Evolutionary conservation across 1,140 invertebrate species (phyloP).

Genomic region (Diuraphis noxia): DNA sequence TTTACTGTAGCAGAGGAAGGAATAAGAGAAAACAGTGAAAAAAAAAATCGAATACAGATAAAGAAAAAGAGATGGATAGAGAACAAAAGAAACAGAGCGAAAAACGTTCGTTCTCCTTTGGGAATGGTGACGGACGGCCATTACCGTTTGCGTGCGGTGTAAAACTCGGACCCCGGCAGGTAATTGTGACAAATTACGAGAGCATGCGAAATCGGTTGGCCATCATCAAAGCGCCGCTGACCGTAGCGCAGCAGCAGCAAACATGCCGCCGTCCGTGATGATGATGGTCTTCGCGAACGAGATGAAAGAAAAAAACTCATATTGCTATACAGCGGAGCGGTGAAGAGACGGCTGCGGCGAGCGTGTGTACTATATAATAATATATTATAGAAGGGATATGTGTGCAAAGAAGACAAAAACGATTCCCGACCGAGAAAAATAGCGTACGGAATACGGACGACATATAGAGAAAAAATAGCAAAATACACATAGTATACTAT

Average conservation of each 20-base stretch:
- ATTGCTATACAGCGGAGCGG: not conserved
- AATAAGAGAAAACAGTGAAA: not conserved
- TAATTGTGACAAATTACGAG: slow-evolving; percentile 52
- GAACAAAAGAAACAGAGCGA: not conserved
- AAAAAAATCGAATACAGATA: not conserved
- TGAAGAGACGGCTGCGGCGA: not conserved
- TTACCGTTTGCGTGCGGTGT: not conserved
- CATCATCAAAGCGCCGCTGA: slow-evolving; percentile 47
- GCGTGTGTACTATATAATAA: not conserved
- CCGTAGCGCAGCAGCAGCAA: not conserved
- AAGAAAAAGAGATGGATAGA: not conserved
- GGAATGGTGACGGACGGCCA: slow-evolving; percentile 11
- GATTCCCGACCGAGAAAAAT: slow-evolving; percentile 24
- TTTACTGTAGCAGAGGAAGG: not conserved
- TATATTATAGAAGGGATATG: not conserved
- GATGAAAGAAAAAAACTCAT: not conserved
- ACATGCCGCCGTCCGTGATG: not conserved
- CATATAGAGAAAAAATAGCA: not conserved
- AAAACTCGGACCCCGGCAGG: not conserved
- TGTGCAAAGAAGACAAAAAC: slow-evolving; percentile 2
- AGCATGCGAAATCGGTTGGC: slow-evolving; percentile 38
- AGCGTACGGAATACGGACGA: not conserved
- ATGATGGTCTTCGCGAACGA: not conserved
- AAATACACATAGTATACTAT: slow-evolving; percentile 10
- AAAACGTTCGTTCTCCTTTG: not conserved